Percentiles rank a stretch among this genome's conserved stretches.
Evolutionary conservation across 2,113 vertebrate genomes (phyloP).

Genomic region (Monopterus albus): DNA sequence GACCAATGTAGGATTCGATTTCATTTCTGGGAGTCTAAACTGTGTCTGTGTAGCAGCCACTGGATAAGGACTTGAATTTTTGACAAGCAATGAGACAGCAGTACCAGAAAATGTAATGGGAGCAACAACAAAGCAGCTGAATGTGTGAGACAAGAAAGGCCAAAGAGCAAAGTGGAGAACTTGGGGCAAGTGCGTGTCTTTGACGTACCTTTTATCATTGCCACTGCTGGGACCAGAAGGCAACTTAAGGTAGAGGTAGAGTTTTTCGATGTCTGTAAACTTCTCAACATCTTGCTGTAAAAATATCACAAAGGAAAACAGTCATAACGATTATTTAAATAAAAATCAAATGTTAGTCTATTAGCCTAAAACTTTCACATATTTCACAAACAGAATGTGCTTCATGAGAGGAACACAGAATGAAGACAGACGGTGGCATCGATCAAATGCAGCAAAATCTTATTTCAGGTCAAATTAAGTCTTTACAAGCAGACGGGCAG

Average conservation of each 20-base stretch:
- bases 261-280: slow-evolving; percentile 99
- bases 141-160: slow-evolving; percentile 9
- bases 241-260: slow-evolving; percentile 99
- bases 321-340: neutral
- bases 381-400: neutral
- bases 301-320: slow-evolving; percentile 27
- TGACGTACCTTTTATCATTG: slow-evolving; percentile 93
- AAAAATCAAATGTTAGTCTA: neutral
- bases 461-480: too few relatives aligned
- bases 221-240: slow-evolving; percentile 99
- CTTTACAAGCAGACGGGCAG: too few relatives aligned
- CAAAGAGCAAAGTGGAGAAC: slow-evolving; percentile 16
- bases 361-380: too few relatives aligned
- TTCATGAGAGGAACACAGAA: neutral
- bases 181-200: slow-evolving; percentile 1
- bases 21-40: slow-evolving; percentile 13
- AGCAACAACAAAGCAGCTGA: slow-evolving; percentile 45
- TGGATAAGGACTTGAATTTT: slow-evolving; percentile 28
- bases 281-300: slow-evolving; percentile 99
- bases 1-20: slow-evolving; percentile 13
- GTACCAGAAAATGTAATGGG: slow-evolving; percentile 54
- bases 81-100: slow-evolving; percentile 61
- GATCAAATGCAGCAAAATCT: too few relatives aligned
- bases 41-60: slow-evolving; percentile 36
- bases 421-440: neutral